A percentile compares a stretch with the other conserved stretches of the same genome.
Evolutionary conservation across 2,113 vertebrate genomes (phyloP).

Genomic region (Alethe castanea): DNA sequence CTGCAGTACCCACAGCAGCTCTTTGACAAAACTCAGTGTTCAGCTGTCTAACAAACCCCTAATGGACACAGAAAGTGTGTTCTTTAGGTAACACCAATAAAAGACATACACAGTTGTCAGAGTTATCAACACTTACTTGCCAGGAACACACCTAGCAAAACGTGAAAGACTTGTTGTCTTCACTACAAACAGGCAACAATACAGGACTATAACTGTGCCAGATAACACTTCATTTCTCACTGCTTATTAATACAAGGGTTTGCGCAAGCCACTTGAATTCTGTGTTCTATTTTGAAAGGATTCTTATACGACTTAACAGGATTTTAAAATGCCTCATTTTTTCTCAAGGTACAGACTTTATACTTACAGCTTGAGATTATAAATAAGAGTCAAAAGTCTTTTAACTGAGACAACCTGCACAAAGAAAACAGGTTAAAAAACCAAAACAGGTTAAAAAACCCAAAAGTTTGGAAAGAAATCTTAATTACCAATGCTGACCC

Average conservation of each 20-base stretch:
- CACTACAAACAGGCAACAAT: background rate
- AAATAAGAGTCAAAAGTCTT: background rate
- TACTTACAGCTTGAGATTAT: background rate
- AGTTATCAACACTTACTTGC: background rate
- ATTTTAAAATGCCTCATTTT: background rate
- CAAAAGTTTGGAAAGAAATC: background rate
- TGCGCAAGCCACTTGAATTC: background rate
- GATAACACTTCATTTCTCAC: background rate
- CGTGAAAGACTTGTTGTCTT: background rate
- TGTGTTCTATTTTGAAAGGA: background rate
- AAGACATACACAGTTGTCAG: background rate
- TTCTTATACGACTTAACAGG: background rate
- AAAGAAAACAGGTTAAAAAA: background rate
- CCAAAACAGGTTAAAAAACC: background rate
- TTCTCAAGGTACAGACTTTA: background rate
- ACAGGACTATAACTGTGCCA: background rate
- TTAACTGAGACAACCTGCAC: background rate
- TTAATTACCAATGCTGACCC: background rate
- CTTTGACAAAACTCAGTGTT: too few relatives aligned
- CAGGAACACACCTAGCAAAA: background rate
- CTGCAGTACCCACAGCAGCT: too few relatives aligned
- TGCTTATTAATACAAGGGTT: background rate
- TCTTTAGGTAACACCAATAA: background rate
- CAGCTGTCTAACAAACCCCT: too few relatives aligned
- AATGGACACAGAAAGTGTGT: background rate